Conservation (phyloP, 2,888 invertebrate genomes). For the Conistra vaccinii region DNA sequence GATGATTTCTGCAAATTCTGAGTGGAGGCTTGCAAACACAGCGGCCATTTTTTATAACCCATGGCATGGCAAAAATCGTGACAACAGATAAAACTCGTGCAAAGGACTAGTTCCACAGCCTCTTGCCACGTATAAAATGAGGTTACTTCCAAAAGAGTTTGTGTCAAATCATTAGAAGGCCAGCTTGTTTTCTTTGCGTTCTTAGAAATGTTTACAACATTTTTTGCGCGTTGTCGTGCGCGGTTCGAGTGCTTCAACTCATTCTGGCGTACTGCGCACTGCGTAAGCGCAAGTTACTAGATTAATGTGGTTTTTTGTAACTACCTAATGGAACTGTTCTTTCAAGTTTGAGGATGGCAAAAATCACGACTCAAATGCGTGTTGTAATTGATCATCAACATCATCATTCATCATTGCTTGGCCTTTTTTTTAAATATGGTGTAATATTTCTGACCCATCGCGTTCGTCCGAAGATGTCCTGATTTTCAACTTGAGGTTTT, state of each 20-base stretch:
- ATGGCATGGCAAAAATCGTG: background rate
- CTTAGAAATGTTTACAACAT: constrained; percentile 42
- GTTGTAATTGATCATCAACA: background rate
- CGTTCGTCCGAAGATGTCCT: background rate
- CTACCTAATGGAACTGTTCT: background rate
- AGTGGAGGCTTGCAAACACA: background rate
- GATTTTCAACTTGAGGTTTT: background rate
- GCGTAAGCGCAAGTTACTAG: background rate
- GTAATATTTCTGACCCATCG: background rate
- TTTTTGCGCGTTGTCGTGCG: constrained; percentile 36
- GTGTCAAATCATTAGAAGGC: constrained; percentile 41
- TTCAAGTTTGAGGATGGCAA: constrained; percentile 12
- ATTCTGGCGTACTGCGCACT: background rate
- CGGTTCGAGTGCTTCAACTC: constrained; percentile 4
- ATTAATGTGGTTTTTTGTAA: constrained; percentile 14
- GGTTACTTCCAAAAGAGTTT: constrained; percentile 12
- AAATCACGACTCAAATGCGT: background rate
- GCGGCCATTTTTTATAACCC: background rate
- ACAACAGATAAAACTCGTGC: background rate
- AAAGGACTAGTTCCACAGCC: background rate
- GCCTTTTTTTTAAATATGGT: background rate
- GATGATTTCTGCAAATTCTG: background rate
- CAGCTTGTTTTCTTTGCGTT: constrained; percentile 21
- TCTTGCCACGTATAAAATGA: background rate
- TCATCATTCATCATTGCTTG: too few species aligned